phyloP scores from a whole-genome alignment of 2,888 invertebrate species.

The Tetragonisca angustula region DNA sequence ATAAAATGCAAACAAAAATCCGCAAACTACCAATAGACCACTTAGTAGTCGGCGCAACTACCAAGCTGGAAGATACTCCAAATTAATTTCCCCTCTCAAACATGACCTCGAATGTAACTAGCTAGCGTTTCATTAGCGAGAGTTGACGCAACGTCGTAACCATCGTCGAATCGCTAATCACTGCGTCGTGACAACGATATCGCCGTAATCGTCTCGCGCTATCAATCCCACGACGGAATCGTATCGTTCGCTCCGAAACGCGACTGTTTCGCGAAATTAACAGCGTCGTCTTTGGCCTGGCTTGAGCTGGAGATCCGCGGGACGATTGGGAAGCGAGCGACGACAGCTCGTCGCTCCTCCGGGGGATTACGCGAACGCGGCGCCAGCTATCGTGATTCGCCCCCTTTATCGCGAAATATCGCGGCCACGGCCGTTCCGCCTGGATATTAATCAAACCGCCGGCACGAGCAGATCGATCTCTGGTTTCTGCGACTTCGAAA shows the following conservation, averaged over 20 bases:
- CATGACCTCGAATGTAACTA: no score
- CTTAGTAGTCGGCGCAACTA: no score
- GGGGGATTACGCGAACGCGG: constrained; percentile 30
- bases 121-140: no score
- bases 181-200: background rate
- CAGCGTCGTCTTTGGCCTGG: constrained; percentile 28
- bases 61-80: no score
- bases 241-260: constrained; percentile 33
- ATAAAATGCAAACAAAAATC: no score
- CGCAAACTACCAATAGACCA: no score
- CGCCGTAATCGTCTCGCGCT: background rate
- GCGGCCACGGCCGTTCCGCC: background rate
- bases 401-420: constrained; percentile 33
- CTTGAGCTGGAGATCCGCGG: constrained; percentile 41
- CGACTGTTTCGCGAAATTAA: constrained; percentile 47
- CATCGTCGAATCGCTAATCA: background rate
- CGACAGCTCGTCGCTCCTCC: constrained; percentile 47
- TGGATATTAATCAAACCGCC: constrained; percentile 32
- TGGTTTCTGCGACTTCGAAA: background rate
- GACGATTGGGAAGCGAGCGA: constrained; percentile 26
- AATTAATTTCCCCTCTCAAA: no score
- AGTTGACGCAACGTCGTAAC: background rate
- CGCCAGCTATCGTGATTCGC: constrained; percentile 4
- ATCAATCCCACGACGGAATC: constrained; percentile 37
- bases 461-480: background rate